These are phyloP conservation scores for Bombyx mori DNA, from an alignment of 1,140 invertebrate genomes.

Conservation along the genomic window ASM3026992v2 NC_085131.1:10381501-10382000, in stretches of 20 bases:
- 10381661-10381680: too few relatives aligned
- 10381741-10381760: constrained; percentile 2
- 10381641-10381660: too few relatives aligned
- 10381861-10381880: not conserved
- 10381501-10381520: constrained; percentile 5
- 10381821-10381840: not conserved
- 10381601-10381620: constrained; percentile 11
- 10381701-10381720: too few relatives aligned
- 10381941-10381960: too few relatives aligned
- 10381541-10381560: too few relatives aligned
- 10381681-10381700: constrained; percentile 8
- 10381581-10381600: constrained; percentile 6
- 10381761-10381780: constrained; percentile 3
- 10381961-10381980: too few relatives aligned
- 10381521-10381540: too few relatives aligned
- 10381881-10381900: constrained; percentile 8
- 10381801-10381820: too few relatives aligned
- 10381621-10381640: too few relatives aligned
- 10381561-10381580: constrained; percentile 1
- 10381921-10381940: too few relatives aligned
- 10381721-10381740: constrained; percentile 3
- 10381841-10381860: constrained; percentile 3
- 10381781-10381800: constrained; percentile 4
- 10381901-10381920: constrained; percentile 2
- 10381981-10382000: too few relatives aligned